These are phyloP conservation scores for Loripinus fragilis DNA, from an alignment of 2,888 invertebrate genomes.

Conservation along the genomic window DNA sequence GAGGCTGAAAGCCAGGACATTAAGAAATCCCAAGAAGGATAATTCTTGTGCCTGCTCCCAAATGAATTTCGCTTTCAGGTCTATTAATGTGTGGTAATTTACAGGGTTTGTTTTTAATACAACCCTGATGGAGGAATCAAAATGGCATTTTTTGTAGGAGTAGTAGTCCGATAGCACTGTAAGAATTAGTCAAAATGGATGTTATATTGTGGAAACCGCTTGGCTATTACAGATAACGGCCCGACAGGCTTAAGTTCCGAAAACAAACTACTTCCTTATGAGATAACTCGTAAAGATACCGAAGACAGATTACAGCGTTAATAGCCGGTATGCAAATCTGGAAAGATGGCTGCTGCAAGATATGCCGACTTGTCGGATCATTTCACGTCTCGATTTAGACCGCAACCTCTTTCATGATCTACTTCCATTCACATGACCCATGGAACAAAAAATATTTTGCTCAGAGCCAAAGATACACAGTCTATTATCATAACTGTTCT, in stretches of 20 bases:
- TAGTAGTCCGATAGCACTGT: background rate
- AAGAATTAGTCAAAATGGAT: conserved; percentile 19
- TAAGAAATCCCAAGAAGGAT: conserved; percentile 45
- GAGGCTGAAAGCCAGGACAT: conserved; percentile 55
- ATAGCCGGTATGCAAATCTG: conserved; percentile 56
- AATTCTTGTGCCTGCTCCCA: conserved; percentile 35
- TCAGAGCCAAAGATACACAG: no score
- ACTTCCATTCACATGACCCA: conserved; percentile 1
- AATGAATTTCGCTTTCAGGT: conserved; percentile 41
- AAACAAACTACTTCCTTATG: conserved; percentile 46
- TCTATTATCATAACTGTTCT: no score
- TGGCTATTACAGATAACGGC: conserved; percentile 37
- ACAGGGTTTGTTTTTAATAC: conserved; percentile 30
- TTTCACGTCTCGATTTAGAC: conserved; percentile 21
- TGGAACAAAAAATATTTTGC: conserved; percentile 2
- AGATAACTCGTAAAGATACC: conserved; percentile 54
- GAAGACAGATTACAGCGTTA: conserved; percentile 55
- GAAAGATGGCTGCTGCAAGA: conserved; percentile 17
- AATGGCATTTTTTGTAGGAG: conserved; percentile 9
- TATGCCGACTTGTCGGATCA: conserved; percentile 21
- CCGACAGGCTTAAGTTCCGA: conserved; percentile 38
- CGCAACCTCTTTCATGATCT: conserved; percentile 15
- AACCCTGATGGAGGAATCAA: conserved; percentile 10
- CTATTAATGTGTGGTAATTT: conserved; percentile 52
- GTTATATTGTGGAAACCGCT: conserved; percentile 14